These are phyloP conservation scores for Daktulosphaira vitifoliae DNA, from an alignment of 1,140 invertebrate species.

Conservation along the genomic window DNA sequence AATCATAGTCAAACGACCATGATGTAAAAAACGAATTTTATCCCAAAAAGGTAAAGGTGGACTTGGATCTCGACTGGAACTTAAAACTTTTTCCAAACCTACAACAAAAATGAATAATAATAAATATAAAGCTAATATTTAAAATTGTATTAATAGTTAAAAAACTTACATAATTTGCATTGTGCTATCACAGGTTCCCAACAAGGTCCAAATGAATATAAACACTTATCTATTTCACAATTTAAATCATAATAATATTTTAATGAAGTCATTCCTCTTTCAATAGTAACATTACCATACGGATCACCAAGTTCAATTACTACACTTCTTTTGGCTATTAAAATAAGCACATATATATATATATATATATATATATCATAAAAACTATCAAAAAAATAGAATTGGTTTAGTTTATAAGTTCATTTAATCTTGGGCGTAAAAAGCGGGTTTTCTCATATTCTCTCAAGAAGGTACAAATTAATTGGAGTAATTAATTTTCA, in stretches of 20 bases:
- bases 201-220: conserved; percentile 92
- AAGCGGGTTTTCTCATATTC: not conserved
- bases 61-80: conserved; percentile 86
- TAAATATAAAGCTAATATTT: not conserved
- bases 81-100: conserved; percentile 72
- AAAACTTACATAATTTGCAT: conserved; percentile 70
- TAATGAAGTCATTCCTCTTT: conserved; percentile 82
- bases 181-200: conserved; percentile 98
- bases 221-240: conserved; percentile 78
- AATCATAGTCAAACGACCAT: conserved; percentile 82
- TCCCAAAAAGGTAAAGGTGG: conserved; percentile 94
- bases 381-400: conserved; percentile 2
- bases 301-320: conserved; percentile 63
- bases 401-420: no score
- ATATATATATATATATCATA: not conserved
- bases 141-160: not conserved
- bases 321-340: conserved; percentile 59
- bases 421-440: not conserved
- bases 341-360: conserved; percentile 36
- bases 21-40: conserved; percentile 84
- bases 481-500: no score
- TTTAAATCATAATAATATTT: conserved; percentile 99
- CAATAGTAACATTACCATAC: conserved; percentile 61
- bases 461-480: no score
- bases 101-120: conserved; percentile 40